Base-by-base conservation (phyloP, 92 coral and sea anemone species). In the Muricea muricata region DNA sequence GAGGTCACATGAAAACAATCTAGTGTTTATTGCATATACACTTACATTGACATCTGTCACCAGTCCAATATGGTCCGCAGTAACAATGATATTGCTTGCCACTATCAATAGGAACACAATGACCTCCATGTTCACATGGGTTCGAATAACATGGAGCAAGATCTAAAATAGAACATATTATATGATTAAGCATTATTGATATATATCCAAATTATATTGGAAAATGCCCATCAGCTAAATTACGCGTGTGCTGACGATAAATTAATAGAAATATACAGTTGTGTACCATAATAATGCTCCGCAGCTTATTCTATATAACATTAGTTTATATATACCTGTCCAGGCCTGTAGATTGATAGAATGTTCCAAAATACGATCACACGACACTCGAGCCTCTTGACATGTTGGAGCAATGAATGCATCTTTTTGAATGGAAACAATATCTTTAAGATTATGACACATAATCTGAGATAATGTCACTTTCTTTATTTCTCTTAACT, bases 401-500 rank as follows among this genome's bases (percentile, higher is more conserved):
- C 80, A 75, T 10, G 65, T 47, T 24, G 80, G 80, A 4, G 80
- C 65, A 75, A 31, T 24, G 45, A 75, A 75, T 2, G 80, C 80
- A 47, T 75, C 80, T 75, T 48, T 75, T 52, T 75, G 80, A 48
- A 75, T 75, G 45, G 80, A 75, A 7, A 75, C 80, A 17, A 75
- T 75, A 20, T 28, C 65, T 31, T 47, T 26, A 12, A 75, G 65
- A 12, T 75, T 75, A 75, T 75, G 42, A 75, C 80, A 75, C 80
- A 75, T 47, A 5, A 75, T 46, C 17, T 75, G 80, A 28, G 80
- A 75, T 24, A 75, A 50, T 14, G 80, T 75, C 17, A 75, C 80
- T 50, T 52, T 75, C 80, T 75, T 75, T 28, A 75, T 50, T 75
- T 75, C 80, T 75, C 65, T 52, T 52, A 75, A 75, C n/a, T 75